Evolutionary conservation across 1,140 invertebrate species (phyloP), one percentile per base, ranked within the genome.

Genomic region (Venturia canescens): DNA sequence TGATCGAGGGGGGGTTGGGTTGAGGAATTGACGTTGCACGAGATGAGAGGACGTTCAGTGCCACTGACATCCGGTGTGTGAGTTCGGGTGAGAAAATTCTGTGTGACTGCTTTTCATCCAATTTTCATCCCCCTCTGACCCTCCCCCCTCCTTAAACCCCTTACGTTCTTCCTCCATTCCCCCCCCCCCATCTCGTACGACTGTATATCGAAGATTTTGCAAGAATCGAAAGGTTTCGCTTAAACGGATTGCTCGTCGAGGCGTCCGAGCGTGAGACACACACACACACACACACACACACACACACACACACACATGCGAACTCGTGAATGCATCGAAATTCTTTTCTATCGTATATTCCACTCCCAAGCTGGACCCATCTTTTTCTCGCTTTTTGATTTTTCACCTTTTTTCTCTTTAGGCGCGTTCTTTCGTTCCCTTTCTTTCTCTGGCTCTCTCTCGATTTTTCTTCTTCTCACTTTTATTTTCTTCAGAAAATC

Each of bases 221-320:
- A 44, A 60, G 50, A 79, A 79, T 79, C 72, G 76, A 79, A 75
- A 78, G 72, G 60, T 63, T 23, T 78, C 67, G 79, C 44, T 79
- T 69, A 79, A 82, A 79, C 77, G 63, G 81, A 82, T 82, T 82
- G 81, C 57, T 82, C 81, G 69, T 18, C 44, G 77, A 76, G 70
- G 81, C 81, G 69, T 79, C 76, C 81, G 29, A 75, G 70, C 77
- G 77, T 82, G 69, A 82, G 50, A 44, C 63, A 63, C 63, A 29
- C 34, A 13, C 16, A 66, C 70, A 44, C 29, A 53, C 26, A 18
- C 48, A 18, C 26, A 50, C 15, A 27, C 6, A 60, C 13, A 29
- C 48, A 23, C 13, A 34, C 53, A 75, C 48, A 74, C 38, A 27
- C 26, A 7, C n/a, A n/a, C n/a, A n/a, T n/a, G 18, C 18, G n/a